Conservation (phyloP, 2,113 vertebrate genomes). For the Macrotis lagotis region DNA sequence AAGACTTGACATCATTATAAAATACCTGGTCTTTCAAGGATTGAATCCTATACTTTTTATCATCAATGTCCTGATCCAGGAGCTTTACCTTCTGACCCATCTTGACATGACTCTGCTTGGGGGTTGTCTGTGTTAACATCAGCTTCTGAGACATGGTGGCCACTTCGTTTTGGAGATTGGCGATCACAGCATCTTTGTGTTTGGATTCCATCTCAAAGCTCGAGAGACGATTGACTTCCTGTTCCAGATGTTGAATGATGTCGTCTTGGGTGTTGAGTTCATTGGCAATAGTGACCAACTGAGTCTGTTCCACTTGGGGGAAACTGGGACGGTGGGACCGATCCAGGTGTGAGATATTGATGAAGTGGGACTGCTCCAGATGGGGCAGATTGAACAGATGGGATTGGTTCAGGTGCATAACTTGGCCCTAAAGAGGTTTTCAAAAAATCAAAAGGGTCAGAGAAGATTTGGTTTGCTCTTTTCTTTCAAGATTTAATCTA, state of each 20-base stretch:
- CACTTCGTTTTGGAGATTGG: slow-evolving; percentile 79
- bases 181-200: slow-evolving; percentile 80
- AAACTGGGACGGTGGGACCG: neutral
- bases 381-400: neutral
- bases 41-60: slow-evolving; percentile 83
- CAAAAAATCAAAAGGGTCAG: neutral
- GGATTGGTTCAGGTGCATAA: neutral
- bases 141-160: slow-evolving; percentile 76
- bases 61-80: slow-evolving; percentile 71
- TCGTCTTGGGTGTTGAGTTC: slow-evolving; percentile 77
- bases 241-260: slow-evolving; percentile 72
- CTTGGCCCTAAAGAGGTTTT: neutral
- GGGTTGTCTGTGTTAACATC: slow-evolving; percentile 31
- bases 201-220: slow-evolving; percentile 78
- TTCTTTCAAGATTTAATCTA: neutral
- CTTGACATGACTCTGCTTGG: slow-evolving; percentile 48
- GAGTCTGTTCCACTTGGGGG: neutral
- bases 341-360: neutral
- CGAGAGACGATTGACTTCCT: slow-evolving; percentile 70
- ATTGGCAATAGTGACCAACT: neutral
- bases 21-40: slow-evolving; percentile 85
- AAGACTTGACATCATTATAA: neutral
- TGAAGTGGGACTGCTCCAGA: neutral
- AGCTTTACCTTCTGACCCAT: slow-evolving; percentile 66
- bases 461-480: neutral